These are phyloP conservation scores for Nephrocerus scutellatus DNA, from an alignment of 2,888 invertebrate species.

Conservation along the genomic window DNA sequence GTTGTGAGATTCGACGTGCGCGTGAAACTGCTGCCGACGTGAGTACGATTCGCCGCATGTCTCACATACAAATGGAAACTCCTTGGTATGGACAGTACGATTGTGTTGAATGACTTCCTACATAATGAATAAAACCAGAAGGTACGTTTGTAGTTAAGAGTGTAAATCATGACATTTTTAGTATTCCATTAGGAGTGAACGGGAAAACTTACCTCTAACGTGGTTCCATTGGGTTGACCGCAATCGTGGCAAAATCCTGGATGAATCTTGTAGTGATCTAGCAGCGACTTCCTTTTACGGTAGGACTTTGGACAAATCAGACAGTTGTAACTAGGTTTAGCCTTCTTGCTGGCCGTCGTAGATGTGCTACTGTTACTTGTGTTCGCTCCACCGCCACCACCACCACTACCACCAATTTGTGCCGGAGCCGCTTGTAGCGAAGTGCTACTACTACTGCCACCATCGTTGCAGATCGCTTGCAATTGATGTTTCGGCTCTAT, in stretches of 20 bases:
- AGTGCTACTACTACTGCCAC: constrained; percentile 41
- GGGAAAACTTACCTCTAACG: constrained; percentile 36
- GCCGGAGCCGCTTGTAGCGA: constrained; percentile 37
- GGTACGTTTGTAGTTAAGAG: constrained; percentile 4
- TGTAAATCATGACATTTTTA: not conserved
- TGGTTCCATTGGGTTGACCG: constrained; percentile 43
- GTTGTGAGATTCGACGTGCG: constrained; percentile 46
- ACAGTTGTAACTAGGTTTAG: constrained; percentile 43
- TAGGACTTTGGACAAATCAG: constrained; percentile 45
- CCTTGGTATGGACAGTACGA: constrained; percentile 43
- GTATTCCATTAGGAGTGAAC: not conserved
- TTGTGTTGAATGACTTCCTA: constrained; percentile 47
- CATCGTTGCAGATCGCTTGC: constrained; percentile 42
- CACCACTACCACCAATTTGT: constrained; percentile 22
- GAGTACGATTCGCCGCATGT: constrained; percentile 47
- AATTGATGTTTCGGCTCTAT: constrained; percentile 37
- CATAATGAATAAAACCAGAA: constrained; percentile 4
- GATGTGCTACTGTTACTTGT: too few species aligned
- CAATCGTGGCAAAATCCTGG: constrained; percentile 47
- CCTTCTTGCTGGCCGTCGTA: constrained; percentile 40
- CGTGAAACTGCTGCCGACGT: constrained; percentile 46
- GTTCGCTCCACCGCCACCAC: constrained; percentile 21
- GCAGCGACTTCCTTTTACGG: constrained; percentile 43
- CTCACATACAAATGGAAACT: constrained; percentile 47
- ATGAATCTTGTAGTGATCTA: constrained; percentile 47